Conservation (phyloP, 2,797 vertebrate genomes). For the Catamblyrhynchus diadema region DNA sequence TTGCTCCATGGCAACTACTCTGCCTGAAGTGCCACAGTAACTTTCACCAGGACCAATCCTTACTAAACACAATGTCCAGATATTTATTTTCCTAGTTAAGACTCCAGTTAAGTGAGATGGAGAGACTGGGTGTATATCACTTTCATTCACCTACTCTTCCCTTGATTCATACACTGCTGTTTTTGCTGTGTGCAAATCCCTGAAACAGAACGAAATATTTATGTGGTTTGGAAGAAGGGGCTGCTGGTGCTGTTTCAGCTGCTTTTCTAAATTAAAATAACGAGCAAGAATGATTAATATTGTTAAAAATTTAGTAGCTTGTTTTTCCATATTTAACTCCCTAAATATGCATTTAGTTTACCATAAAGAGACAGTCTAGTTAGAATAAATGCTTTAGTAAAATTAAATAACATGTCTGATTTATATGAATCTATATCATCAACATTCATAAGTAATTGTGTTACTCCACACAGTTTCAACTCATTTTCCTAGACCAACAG, state of each 20-base stretch:
- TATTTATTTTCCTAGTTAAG: neutral
- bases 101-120: neutral
- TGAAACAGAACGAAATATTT: neutral
- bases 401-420: neutral
- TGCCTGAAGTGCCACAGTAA: neutral
- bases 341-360: neutral
- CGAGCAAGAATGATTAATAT: neutral
- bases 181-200: neutral
- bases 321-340: neutral
- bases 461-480: neutral
- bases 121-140: neutral
- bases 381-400: neutral
- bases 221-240: neutral
- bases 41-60: neutral
- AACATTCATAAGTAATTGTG: neutral
- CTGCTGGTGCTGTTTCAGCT: neutral
- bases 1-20: neutral
- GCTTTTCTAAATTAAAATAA: conserved; percentile 11
- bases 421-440: conserved; percentile 1
- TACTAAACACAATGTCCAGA: neutral
- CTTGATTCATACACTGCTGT: neutral
- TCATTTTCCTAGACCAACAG: neutral
- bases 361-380: neutral
- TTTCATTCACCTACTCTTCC: neutral
- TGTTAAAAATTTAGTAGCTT: neutral